Evolutionary conservation across 2,113 vertebrate species (phyloP).

Genomic region (Oreocharis arfaki): DNA sequence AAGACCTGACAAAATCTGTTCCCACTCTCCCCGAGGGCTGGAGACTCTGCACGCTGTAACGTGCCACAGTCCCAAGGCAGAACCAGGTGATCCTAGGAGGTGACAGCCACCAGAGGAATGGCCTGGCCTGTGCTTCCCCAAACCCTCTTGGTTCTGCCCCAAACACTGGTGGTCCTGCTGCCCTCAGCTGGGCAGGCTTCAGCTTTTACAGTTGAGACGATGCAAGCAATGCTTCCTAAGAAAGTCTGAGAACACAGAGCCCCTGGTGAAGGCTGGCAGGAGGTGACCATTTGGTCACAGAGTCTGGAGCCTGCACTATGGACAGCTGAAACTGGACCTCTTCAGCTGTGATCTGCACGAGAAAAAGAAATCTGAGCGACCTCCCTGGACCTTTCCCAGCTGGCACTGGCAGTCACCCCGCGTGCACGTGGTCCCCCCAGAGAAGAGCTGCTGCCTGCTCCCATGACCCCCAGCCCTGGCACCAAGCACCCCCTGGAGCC

Average conservation of each 20-base stretch:
- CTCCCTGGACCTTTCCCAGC: neutral
- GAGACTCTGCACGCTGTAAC: no score
- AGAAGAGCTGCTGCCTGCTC: accelerated
- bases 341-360: neutral
- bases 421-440: accelerated
- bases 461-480: accelerated
- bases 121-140: neutral
- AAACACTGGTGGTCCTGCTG: neutral
- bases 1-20: neutral
- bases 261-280: accelerated
- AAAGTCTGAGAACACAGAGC: accelerated
- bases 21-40: no score
- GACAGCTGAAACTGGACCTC: neutral
- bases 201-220: accelerated
- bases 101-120: no score
- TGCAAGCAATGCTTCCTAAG: accelerated
- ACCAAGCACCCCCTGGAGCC: neutral
- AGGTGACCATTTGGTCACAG: accelerated
- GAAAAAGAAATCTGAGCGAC: accelerated
- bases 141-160: neutral
- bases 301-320: accelerated
- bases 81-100: neutral
- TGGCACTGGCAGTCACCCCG: accelerated
- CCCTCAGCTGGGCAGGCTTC: accelerated
- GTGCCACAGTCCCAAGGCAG: neutral